Conservation (phyloP, 2,888 invertebrate genomes). For the Hylaea fasciaria region DNA sequence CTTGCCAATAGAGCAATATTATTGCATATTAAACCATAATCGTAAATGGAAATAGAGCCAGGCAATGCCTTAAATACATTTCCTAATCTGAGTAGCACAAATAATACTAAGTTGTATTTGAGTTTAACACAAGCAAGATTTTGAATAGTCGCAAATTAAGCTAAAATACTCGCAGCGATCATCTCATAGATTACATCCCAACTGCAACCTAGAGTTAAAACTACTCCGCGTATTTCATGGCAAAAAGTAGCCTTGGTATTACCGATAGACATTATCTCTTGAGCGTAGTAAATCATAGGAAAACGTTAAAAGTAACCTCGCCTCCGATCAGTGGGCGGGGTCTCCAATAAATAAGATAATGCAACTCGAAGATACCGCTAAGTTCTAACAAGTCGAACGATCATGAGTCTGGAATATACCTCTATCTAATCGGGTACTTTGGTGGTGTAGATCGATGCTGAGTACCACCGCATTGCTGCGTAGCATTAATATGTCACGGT, state of each 20-base stretch:
- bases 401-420: conserved; percentile 19
- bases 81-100: conserved; percentile 18
- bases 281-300: conserved; percentile 69
- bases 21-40: conserved; percentile 25
- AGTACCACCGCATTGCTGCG: conserved; percentile 15
- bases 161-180: conserved; percentile 30
- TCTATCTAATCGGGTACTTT: conserved; percentile 17
- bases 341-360: conserved; percentile 64
- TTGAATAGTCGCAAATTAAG: conserved; percentile 32
- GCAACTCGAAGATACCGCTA: conserved; percentile 50
- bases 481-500: conserved; percentile 65
- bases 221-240: conserved; percentile 59
- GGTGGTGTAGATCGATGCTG: conserved; percentile 10
- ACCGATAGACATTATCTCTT: conserved; percentile 57
- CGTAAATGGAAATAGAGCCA: conserved; percentile 20
- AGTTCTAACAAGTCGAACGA: conserved; percentile 28
- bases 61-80: conserved; percentile 22
- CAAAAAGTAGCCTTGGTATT: conserved; percentile 67
- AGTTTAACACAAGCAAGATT: conserved; percentile 23
- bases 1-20: conserved; percentile 20
- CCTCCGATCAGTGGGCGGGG: conserved; percentile 58
- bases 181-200: conserved; percentile 35
- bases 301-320: conserved; percentile 59
- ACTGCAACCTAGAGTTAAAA: conserved; percentile 30
- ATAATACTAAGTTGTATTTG: conserved; percentile 4